Conservation (phyloP, 2,888 invertebrate genomes). For the Caenorhabditis sp. region DNA sequence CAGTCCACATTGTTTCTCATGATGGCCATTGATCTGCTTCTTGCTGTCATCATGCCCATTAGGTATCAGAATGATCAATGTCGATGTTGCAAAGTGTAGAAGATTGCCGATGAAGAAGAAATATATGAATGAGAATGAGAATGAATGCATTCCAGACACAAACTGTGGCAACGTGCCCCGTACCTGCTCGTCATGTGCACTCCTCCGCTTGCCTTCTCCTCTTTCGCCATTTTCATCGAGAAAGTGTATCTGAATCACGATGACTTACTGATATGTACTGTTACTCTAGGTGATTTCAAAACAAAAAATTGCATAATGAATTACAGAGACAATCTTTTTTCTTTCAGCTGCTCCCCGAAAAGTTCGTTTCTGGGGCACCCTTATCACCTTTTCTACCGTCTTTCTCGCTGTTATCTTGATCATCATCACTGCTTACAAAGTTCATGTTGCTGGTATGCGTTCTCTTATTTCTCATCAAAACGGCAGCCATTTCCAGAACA, state of each 20-base stretch:
- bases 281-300: conserved; percentile 48
- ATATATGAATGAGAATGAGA: too few species aligned
- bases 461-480: too few species aligned
- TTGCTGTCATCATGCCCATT: conserved; percentile 60
- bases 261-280: conserved; percentile 53
- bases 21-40: conserved; percentile 60
- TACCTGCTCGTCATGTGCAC: conserved; percentile 46
- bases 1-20: conserved; percentile 59
- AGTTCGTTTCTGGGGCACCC: conserved; percentile 58
- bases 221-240: conserved; percentile 55
- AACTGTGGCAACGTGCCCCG: conserved; percentile 57
- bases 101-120: too few species aligned
- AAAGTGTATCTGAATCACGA: conserved; percentile 56
- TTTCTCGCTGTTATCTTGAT: conserved; percentile 43
- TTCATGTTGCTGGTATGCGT: conserved; percentile 35
- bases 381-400: conserved; percentile 52
- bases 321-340: neutral
- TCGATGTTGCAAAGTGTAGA: neutral
- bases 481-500: conserved; percentile 40
- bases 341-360: conserved; percentile 54
- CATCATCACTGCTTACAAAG: conserved; percentile 44
- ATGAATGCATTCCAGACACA: conserved; percentile 39
- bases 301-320: neutral
- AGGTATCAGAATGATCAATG: conserved; percentile 26
- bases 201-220: conserved; percentile 50